Base-by-base conservation (phyloP, 2,888 invertebrate genomes). In the Dermolepida albohirtum region DNA sequence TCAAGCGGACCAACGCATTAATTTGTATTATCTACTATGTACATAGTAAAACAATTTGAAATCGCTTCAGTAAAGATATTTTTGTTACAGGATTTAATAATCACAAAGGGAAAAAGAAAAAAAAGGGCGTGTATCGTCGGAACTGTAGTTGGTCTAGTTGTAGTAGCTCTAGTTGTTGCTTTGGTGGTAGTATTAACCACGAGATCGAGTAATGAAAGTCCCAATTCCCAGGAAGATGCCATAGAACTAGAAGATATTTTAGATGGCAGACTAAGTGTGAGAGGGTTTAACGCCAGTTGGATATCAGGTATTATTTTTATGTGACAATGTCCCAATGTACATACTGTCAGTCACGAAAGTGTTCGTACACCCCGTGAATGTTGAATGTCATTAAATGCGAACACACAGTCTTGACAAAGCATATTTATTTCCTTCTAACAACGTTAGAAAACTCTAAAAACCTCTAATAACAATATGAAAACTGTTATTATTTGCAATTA, bases 261-360 rank as follows among this genome's bases (percentile, higher is more conserved):
- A 14, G 86, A 85, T 41, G 92, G 92, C 52, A 87, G 86, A 69
- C 88, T 90, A 70, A 83, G 87, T 11, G 86, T 93, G 0, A 86
- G 86, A 69, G 85, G 88, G 47, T 94, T 94, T 81, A 94, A 94
- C 81, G 94, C 91, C 63, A 89, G 91, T 52, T 95, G 95, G 94
- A 85, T 92, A 67, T 88, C 90, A 80, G 93, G 93, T 93, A 84
- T 81, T 80, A 77, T 64, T 67, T 64, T 52, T 34, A 34, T 10
- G 34, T 34, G 2, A 4, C 4, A 22, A 22, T 22, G 4, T 22
- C 1, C 4, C 22, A 22, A 22, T 22, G 4, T 22, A 22, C 22
- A 4, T 22, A 22, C 22, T 4, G 1, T 22, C n/a, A n/a, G n/a
- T n/a, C n/a, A n/a, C n/a, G n/a, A n/a, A n/a, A n/a, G n/a, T n/a